These are phyloP conservation scores for Apis laboriosa DNA, from an alignment of 1,140 invertebrate genomes.

Conservation along the genomic window DNA sequence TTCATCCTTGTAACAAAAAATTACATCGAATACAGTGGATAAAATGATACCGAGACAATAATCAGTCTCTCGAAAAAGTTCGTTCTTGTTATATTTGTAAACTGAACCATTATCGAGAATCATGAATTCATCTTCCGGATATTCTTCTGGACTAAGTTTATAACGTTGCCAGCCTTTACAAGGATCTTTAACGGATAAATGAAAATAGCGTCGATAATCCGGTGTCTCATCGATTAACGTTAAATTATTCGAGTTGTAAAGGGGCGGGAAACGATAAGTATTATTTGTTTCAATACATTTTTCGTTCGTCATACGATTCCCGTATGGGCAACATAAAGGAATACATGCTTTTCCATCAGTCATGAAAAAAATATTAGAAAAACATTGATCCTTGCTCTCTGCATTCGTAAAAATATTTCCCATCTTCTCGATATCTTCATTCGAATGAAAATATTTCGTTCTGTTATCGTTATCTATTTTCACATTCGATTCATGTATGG, in stretches of 20 bases:
- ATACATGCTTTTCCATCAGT: background rate
- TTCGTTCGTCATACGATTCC: background rate
- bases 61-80: slow-evolving; percentile 8
- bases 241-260: slow-evolving; percentile 12
- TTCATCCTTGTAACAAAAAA: slow-evolving; percentile 49
- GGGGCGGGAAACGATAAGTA: slow-evolving; percentile 27
- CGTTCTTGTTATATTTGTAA: slow-evolving; percentile 69
- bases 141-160: slow-evolving; percentile 76
- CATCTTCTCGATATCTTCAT: background rate
- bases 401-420: background rate
- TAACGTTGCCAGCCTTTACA: slow-evolving; percentile 67
- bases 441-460: background rate
- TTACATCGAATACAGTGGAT: slow-evolving; percentile 33
- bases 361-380: too few species aligned
- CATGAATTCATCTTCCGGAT: slow-evolving; percentile 79
- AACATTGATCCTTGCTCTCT: too few species aligned
- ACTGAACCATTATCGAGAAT: slow-evolving; percentile 81
- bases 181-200: slow-evolving; percentile 36
- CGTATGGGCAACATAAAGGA: slow-evolving; percentile 43
- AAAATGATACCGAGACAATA: slow-evolving; percentile 60
- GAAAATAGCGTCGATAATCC: background rate
- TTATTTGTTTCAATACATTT: background rate
- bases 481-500: background rate
- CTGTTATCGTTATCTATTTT: background rate
- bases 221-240: background rate